Base-by-base conservation (phyloP, 2,888 invertebrate species). In the Monoplex corrugatus region DNA sequence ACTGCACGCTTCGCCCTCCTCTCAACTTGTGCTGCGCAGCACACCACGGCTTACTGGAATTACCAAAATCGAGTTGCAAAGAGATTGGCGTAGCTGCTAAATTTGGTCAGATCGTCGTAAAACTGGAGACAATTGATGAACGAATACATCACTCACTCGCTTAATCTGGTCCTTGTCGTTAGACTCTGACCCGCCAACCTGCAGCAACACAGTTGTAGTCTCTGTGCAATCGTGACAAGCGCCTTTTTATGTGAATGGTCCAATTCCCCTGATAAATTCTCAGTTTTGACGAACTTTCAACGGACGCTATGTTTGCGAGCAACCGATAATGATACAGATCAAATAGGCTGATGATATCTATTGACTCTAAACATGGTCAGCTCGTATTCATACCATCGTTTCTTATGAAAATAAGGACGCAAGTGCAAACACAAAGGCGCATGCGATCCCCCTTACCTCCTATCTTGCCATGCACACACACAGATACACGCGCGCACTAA, bases 81-180 rank as follows among this genome's bases (percentile, higher is more conserved):
- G 88, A 87, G 89, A 83, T 89, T 89, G 87, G 85, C 83, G 84
- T 84, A 68, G 89, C 85, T 40, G 84, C 85, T 63, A 89, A 89
- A 89, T 89, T 89, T 89, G 87, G 89, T 89, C 88, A 89, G 85
- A 87, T 83, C 68, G 85, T 88, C 89, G 89, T 89, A 88, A 89
- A 89, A 84, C 85, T 68, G 57, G 87, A 78, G 80, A 89, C 85
- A 85, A 89, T 88, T 89, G 89, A 89, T 87, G 89, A 57, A 63
- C 78, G 75, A 87, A 89, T 89, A 85, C 89, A 87, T 88, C 88
- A 88, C 63, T 80, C 38, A 32, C 40, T 19, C 63, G 16, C 40
- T 40, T 68, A 86, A 86, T 86, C 86, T 68, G 86, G 32, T 50
- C 84, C 84, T 84, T 84, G 84, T 84, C 45, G 44, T 8, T 8